phyloP scores from a whole-genome alignment of 2,888 invertebrate species.

The Eledona agricola region DNA sequence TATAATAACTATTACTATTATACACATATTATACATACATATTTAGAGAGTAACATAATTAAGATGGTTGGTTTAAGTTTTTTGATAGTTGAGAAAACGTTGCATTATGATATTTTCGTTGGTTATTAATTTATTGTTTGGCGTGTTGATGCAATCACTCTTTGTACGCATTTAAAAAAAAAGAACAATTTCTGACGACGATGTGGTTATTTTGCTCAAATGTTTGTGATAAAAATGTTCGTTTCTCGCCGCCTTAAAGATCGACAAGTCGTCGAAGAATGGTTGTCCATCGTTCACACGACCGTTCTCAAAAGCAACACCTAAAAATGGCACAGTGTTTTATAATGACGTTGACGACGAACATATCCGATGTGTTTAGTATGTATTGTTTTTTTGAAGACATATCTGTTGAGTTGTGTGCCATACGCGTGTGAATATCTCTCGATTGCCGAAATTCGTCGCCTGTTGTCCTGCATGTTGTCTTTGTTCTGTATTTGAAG shows the following conservation, averaged over 20 bases:
- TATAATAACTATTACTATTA: slow-evolving; percentile 21
- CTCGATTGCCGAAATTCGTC: slow-evolving; percentile 7
- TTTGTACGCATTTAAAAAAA: slow-evolving; percentile 14
- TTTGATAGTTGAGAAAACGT: slow-evolving; percentile 10
- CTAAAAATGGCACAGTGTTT: slow-evolving; percentile 35
- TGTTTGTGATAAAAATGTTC: slow-evolving; percentile 22
- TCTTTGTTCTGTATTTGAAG: slow-evolving; percentile 6
- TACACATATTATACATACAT: slow-evolving; percentile 2
- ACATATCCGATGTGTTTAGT: background rate
- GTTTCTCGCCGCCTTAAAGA: slow-evolving; percentile 7
- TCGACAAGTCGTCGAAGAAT: background rate
- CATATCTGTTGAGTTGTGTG: no score
- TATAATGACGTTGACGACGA: slow-evolving; percentile 2
- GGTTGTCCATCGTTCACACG: slow-evolving; percentile 13
- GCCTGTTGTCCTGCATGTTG: slow-evolving; percentile 6
- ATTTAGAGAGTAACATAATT: no score
- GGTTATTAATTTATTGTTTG: slow-evolving; percentile 26
- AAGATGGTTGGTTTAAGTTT: no score
- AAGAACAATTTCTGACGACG: background rate
- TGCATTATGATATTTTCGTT: slow-evolving; percentile 18
- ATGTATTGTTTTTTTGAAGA: background rate
- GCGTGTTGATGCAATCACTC: slow-evolving; percentile 34
- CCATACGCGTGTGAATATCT: no score
- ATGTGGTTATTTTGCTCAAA: slow-evolving; percentile 28
- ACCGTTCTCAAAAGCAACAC: background rate